Conservation (phyloP, 2,888 invertebrate genomes). For the Eupithecia subfuscata region DNA sequence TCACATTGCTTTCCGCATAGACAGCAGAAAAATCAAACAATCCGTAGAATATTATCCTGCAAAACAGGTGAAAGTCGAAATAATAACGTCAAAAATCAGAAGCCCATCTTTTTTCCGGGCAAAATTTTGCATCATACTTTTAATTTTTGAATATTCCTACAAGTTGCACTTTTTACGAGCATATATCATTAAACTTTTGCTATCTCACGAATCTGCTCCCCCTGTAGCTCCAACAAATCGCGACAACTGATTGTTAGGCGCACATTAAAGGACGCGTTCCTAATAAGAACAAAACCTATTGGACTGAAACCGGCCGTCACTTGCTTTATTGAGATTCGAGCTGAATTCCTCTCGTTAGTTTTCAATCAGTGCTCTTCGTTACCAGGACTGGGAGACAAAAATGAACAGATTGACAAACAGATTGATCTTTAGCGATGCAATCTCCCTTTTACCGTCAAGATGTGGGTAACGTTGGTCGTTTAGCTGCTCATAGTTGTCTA, state of each 20-base stretch:
- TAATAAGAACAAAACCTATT: conserved; percentile 62
- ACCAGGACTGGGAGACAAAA: conserved; percentile 31
- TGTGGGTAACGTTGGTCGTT: background rate
- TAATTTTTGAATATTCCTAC: background rate
- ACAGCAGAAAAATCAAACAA: too few relatives aligned
- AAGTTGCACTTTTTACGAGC: background rate
- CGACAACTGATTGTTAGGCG: conserved; percentile 66
- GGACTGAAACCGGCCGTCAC: conserved; percentile 50
- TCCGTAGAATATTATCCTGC: background rate
- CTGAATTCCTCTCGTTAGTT: conserved; percentile 36
- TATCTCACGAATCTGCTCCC: conserved; percentile 36
- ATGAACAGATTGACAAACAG: conserved; percentile 8
- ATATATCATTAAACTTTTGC: background rate
- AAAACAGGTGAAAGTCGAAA: background rate
- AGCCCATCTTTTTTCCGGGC: background rate
- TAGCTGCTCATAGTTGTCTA: background rate
- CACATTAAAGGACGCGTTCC: conserved; percentile 60
- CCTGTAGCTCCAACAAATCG: conserved; percentile 56
- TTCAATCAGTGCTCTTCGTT: conserved; percentile 33
- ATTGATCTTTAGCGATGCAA: conserved; percentile 11
- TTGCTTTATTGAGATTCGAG: conserved; percentile 51
- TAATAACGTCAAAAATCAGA: background rate
- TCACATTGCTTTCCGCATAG: too few relatives aligned
- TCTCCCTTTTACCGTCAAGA: background rate
- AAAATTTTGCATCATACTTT: background rate